These are phyloP conservation scores for Cheilosia impressa DNA, from an alignment of 2,888 invertebrate genomes.

Conservation along the genomic window DNA sequence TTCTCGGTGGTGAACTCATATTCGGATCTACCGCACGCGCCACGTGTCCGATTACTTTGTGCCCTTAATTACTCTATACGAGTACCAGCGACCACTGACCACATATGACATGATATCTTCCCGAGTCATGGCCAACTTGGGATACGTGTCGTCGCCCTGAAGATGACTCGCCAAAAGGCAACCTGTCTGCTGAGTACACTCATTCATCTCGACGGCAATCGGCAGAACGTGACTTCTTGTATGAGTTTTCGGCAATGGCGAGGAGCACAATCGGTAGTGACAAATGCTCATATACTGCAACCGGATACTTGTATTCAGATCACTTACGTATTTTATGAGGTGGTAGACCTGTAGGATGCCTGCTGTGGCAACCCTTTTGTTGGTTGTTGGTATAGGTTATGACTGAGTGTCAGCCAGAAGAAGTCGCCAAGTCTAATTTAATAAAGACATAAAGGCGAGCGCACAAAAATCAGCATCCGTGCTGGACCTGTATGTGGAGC, in stretches of 20 bases:
- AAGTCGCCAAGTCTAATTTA: constrained; percentile 63
- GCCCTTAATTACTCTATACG: constrained; percentile 58
- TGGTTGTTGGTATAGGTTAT: constrained; percentile 74
- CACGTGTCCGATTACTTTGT: constrained; percentile 69
- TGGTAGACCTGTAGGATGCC: constrained; percentile 63
- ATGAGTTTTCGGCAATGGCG: constrained; percentile 63
- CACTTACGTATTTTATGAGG: constrained; percentile 55
- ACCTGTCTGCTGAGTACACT: constrained; percentile 64
- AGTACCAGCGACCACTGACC: neutral
- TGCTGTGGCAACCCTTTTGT: constrained; percentile 48
- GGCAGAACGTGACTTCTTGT: constrained; percentile 65
- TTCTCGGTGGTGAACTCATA: constrained; percentile 59
- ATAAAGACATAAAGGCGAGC: constrained; percentile 71
- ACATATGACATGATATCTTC: constrained; percentile 42
- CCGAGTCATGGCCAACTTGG: constrained; percentile 62
- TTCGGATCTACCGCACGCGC: constrained; percentile 37
- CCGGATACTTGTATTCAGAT: constrained; percentile 74
- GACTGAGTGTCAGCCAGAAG: constrained; percentile 56
- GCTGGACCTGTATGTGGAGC: constrained; percentile 38
- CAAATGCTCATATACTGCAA: constrained; percentile 64
- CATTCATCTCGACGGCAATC: constrained; percentile 58
- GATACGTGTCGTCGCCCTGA: constrained; percentile 67
- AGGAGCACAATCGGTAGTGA: constrained; percentile 57
- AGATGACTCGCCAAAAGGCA: constrained; percentile 53
- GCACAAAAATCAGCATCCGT: constrained; percentile 32